Evolutionary conservation across 2,888 invertebrate genomes (phyloP), one percentile per base, ranked within the genome.

Genomic region (Dasypolia templi): DNA sequence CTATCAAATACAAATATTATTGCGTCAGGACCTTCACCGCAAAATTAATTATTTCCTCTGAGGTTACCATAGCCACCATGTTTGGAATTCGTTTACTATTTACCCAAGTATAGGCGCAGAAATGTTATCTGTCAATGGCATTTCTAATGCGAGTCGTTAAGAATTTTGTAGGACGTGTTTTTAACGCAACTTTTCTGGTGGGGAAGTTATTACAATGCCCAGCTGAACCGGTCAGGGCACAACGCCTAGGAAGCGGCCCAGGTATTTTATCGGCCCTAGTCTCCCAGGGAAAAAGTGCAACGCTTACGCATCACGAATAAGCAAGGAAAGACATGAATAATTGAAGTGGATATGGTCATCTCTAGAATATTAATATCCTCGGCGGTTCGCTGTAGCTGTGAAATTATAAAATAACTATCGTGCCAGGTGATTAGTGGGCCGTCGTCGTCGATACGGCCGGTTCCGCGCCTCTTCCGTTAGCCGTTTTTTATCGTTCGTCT

Each of bases 381-480:
- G 72, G 70, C 79, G 79, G 76, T 73, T 84, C 76, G 75, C 79
- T 83, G 80, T 85, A 88, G 86, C 87, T 90, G 89, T 88, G 88
- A 91, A 91, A 89, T 90, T 89, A 89, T 90, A 87, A 90, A 91
- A 90, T 90, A 87, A 82, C 84, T 86, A 87, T 89, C 87, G 87
- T 87, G 88, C 82, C 86, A 88, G 88, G 90, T 91, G 89, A 93
- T 93, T 92, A 93, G 90, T 89, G 90, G 86, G 86, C 87, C 87
- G 90, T 89, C 88, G 83, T 83, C 83, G 82, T 83, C 88, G 87
- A 89, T 89, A 86, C 87, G 90, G 91, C 92, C 92, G 92, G 93
- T 93, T 92, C 92, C 92, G 91, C 92, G 88, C 92, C 92, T 93
- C 93, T 94, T 95, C 94, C 95, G 94, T 91, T 93, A 90, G 89